Base-by-base conservation (phyloP, 2,888 invertebrate genomes). In the Frankliniella fusca region DNA sequence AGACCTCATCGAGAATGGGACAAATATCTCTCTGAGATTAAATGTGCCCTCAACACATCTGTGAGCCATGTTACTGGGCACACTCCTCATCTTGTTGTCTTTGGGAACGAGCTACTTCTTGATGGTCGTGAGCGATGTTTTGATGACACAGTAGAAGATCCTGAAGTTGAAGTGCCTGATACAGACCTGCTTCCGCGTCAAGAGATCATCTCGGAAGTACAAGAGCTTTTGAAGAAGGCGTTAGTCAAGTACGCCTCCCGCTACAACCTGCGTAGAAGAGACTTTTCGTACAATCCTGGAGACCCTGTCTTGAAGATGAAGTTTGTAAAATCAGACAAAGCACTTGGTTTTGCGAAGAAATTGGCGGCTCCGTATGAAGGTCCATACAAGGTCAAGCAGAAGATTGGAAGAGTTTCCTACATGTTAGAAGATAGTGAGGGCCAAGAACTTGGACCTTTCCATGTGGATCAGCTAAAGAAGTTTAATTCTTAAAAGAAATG, bases 1-100 rank as follows among this genome's bases (percentile, higher is more conserved):
- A 15, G 15, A 9, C 10, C 10, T 9, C 87, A 87, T 11, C 82
- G 83, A 3, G 80, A 82, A 5, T 86, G 86, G 85, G 85, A 85
- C 49, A 18, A 83, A 1, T 61, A 83, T 20, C 8, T 85, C 0
- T 70, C 83, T 9, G 85, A 85, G 49, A 70, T 85, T 0, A 81
- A 76, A 11, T 85, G 85, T 38, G 85, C 85, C 0, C 81, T 84
- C 61, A 86, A 85, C 48, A 84, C 85, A 0, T 82, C 84, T 0
- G 65, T 23, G 7, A 85, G 85, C 11, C 84, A 84, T 0, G 80
- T 84, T 0, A 85, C 85, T 0, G 83, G 83, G 18, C 84, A 80
- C 38, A 83, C 85, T 5, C 85, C 86, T 0, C 85, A 85, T 0
- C 84, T 85, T 80, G 76, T 85, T 0, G 83, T 84, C 48, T 82